phyloP scores from a whole-genome alignment of 2,113 vertebrate genomes.

The Muntiacus muntjak region DNA sequence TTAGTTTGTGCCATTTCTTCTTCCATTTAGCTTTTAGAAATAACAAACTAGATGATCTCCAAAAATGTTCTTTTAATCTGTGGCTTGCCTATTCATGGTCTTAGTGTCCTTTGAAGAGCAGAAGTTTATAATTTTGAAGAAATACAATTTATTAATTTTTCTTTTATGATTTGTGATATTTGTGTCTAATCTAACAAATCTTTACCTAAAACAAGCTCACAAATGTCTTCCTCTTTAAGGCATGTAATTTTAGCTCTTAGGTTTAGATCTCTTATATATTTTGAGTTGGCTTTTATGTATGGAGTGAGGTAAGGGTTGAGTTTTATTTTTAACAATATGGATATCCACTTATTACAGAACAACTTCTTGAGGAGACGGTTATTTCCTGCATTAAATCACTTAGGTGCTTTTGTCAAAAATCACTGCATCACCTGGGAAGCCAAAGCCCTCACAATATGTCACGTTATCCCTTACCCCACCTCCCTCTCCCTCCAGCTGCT shows the following conservation, averaged over 20 bases:
- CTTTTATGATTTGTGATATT: neutral
- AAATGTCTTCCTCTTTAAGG: neutral
- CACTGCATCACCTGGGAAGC: neutral
- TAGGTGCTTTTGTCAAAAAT: neutral
- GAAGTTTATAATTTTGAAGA: neutral
- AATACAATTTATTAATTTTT: neutral
- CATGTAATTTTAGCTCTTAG: neutral
- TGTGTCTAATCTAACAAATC: neutral
- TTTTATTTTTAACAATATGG: neutral
- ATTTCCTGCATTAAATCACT: neutral
- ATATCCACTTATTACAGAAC: neutral
- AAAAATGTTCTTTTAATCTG: neutral
- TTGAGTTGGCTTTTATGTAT: neutral
- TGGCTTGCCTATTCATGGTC: neutral
- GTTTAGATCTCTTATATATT: neutral
- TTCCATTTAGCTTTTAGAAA: neutral
- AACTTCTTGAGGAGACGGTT: neutral
- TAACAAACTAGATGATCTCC: neutral
- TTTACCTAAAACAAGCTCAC: neutral
- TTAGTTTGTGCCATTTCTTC: neutral
- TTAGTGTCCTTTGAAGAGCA: neutral
- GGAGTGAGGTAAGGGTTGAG: neutral
- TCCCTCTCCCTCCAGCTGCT: too few species aligned
- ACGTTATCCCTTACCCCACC: too few species aligned
- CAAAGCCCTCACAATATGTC: neutral